phyloP scores from a whole-genome alignment of 1,140 invertebrate genomes.

The Hylyphantes graminicola region DNA sequence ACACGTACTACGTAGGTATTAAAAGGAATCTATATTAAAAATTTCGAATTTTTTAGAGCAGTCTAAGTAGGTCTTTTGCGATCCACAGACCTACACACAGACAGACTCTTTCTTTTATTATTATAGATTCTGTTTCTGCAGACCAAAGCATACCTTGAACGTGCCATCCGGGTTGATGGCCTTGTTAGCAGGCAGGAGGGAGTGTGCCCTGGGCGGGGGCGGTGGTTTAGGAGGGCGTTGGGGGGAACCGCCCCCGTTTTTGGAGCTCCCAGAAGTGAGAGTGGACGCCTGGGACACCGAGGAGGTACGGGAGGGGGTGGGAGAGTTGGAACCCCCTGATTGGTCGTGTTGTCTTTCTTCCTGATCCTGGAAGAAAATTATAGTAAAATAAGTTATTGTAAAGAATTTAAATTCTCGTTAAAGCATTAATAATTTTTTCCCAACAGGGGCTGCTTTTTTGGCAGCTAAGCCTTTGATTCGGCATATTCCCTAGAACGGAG shows the following conservation, averaged over 20 bases:
- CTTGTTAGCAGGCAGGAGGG: slow-evolving; percentile 46
- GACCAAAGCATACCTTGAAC: slow-evolving; percentile 23
- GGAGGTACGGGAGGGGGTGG: slow-evolving; percentile 48
- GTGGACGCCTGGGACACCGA: slow-evolving; percentile 41
- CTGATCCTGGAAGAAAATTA: neutral
- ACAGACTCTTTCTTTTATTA: too few relatives aligned
- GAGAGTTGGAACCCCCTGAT: slow-evolving; percentile 28
- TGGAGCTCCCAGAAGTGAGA: slow-evolving; percentile 41
- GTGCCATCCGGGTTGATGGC: slow-evolving; percentile 37
- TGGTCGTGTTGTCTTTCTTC: slow-evolving; percentile 1
- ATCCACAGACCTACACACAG: too few relatives aligned
- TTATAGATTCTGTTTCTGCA: neutral
- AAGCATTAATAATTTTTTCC: too few relatives aligned
- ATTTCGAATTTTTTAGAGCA: too few relatives aligned
- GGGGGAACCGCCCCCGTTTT: slow-evolving; percentile 32
- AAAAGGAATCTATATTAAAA: too few relatives aligned
- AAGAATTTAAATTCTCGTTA: too few relatives aligned
- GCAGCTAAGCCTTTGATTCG: too few relatives aligned
- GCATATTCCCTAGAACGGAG: too few relatives aligned
- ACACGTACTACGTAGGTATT: too few relatives aligned
- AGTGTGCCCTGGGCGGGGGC: slow-evolving; percentile 53
- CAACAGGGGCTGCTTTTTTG: too few relatives aligned
- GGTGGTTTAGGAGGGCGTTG: slow-evolving; percentile 53
- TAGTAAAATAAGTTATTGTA: too few relatives aligned
- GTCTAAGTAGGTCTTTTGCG: too few relatives aligned